Evolutionary conservation across 2,888 invertebrate genomes (phyloP).

Genomic region (Notodromas monacha): DNA sequence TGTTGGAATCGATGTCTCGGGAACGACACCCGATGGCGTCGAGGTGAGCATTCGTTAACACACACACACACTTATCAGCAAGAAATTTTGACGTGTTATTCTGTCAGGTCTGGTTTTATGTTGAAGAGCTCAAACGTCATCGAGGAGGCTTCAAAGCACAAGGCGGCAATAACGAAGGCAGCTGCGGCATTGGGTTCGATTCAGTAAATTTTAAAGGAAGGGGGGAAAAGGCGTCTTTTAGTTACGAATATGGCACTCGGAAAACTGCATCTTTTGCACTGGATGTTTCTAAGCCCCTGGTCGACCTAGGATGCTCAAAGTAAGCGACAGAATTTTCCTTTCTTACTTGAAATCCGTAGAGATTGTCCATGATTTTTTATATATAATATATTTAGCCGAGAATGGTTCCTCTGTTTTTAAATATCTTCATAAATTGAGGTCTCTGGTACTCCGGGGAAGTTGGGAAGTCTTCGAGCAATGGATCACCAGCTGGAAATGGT

Average conservation of each 20-base stretch:
- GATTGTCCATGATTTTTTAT: too few species aligned
- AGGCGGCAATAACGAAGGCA: conserved; percentile 69
- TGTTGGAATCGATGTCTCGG: conserved; percentile 56
- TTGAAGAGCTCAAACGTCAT: conserved; percentile 43
- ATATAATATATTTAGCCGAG: too few species aligned
- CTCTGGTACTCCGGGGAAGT: too few species aligned
- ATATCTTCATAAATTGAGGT: too few species aligned
- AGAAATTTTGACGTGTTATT: too few species aligned
- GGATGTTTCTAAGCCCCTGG: conserved; percentile 37
- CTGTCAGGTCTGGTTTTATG: conserved; percentile 43
- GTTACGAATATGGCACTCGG: conserved; percentile 53
- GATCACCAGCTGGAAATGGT: too few species aligned
- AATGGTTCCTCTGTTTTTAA: too few species aligned
- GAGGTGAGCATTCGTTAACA: too few species aligned
- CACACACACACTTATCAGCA: too few species aligned
- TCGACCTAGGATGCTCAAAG: neutral
- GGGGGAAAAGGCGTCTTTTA: conserved; percentile 42
- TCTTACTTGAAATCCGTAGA: too few species aligned
- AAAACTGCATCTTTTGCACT: conserved; percentile 46
- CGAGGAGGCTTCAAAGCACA: conserved; percentile 55
- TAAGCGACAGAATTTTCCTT: too few species aligned
- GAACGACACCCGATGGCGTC: conserved; percentile 40
- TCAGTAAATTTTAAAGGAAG: conserved; percentile 56
- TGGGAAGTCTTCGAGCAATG: too few species aligned
- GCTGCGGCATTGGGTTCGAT: conserved; percentile 34